These are phyloP conservation scores for Apamea crenata DNA, from an alignment of 2,888 invertebrate genomes.

Conservation along the genomic window DNA sequence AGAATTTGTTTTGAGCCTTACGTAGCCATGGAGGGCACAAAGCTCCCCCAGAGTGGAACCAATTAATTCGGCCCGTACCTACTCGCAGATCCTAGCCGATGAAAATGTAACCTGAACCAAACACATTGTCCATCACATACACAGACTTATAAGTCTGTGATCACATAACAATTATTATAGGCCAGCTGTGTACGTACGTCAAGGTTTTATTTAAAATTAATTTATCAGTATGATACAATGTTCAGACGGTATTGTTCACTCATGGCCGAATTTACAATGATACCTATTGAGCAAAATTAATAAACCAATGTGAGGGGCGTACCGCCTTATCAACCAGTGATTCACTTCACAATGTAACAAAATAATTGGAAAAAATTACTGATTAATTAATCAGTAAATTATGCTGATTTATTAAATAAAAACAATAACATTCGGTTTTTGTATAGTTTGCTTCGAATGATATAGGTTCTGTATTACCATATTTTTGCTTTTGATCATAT, in stretches of 20 bases:
- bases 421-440: slow-evolving; percentile 3
- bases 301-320: slow-evolving; percentile 46
- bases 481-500: background rate
- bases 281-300: slow-evolving; percentile 12
- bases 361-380: background rate
- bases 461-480: background rate
- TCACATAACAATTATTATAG: background rate
- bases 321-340: slow-evolving; percentile 39
- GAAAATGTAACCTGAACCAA: background rate
- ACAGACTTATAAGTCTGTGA: too few species aligned
- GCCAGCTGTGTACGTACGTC: slow-evolving; percentile 5
- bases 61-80: background rate
- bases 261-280: slow-evolving; percentile 26
- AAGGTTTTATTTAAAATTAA: slow-evolving; percentile 31
- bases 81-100: too few species aligned
- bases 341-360: slow-evolving; percentile 20
- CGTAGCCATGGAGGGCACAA: background rate
- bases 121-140: background rate
- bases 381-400: background rate
- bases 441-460: background rate
- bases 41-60: background rate
- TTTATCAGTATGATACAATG: slow-evolving; percentile 13
- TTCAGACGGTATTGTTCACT: slow-evolving; percentile 9
- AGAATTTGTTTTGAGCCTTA: background rate
- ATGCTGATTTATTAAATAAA: background rate